A percentile compares a stretch with the other conserved stretches of the same genome.
Evolutionary conservation across 2,888 invertebrate species (phyloP).

Genomic region (Chouioia cunea): DNA sequence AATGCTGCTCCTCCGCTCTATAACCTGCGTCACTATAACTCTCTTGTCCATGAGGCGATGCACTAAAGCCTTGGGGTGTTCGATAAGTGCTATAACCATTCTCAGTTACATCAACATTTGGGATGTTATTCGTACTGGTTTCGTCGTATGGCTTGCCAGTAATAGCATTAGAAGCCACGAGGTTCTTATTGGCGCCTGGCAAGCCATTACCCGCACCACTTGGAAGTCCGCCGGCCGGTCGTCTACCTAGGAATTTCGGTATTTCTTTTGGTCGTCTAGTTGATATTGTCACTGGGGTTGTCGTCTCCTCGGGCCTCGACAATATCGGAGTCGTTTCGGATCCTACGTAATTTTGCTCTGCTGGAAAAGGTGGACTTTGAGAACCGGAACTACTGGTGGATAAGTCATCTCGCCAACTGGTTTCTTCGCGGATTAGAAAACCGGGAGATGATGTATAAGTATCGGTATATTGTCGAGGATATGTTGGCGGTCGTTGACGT

Average conservation of each 20-base stretch:
- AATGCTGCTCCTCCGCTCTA: slow-evolving; percentile 6
- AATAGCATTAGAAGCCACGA: slow-evolving; percentile 52
- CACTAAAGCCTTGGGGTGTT: not conserved
- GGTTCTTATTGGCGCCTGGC: slow-evolving; percentile 51
- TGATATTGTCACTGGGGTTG: slow-evolving; percentile 4
- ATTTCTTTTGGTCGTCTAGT: not conserved
- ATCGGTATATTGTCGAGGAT: not conserved
- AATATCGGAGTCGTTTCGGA: not conserved
- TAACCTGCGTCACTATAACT: not conserved
- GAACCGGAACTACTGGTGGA: slow-evolving; percentile 15
- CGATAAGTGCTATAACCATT: not conserved
- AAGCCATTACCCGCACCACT: slow-evolving; percentile 53
- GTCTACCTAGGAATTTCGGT: slow-evolving; percentile 38
- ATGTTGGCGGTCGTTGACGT: slow-evolving; percentile 3
- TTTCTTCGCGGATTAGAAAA: slow-evolving; percentile 32
- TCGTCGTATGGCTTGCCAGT: slow-evolving; percentile 36
- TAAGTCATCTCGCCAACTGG: slow-evolving; percentile 14
- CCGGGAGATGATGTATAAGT: not conserved
- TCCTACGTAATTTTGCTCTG: not conserved
- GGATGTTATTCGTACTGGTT: not conserved
- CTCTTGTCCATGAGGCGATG: not conserved
- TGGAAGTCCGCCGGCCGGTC: slow-evolving; percentile 52
- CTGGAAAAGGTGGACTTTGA: slow-evolving; percentile 26
- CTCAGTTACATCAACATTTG: not conserved
- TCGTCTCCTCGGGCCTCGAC: slow-evolving; percentile 14